Base-by-base conservation (phyloP, 2,888 invertebrate genomes). In the Trissonchulus latispiculum region DNA sequence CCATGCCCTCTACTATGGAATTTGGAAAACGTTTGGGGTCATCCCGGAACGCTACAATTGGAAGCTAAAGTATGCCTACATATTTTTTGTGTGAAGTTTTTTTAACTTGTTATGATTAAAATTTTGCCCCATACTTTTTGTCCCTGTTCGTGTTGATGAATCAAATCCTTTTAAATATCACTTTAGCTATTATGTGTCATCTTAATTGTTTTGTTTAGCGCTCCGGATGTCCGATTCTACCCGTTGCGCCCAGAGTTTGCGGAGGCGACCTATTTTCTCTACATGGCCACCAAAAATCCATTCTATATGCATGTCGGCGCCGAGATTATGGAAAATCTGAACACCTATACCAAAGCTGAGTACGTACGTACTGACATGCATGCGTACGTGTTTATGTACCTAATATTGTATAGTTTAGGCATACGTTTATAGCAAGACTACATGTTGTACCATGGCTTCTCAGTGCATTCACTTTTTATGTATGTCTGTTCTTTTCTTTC, bases 241-340 rank as follows among this genome's bases (percentile, higher is more conserved):
- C 88, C 88, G n/a, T 83, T 89, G 23, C 80, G 88, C 28, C 88
- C 88, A 29, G 89, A 89, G 79, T 85, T 89, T 62, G 85, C 87
- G 1, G 89, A 89, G 82, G 87, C 88, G 1, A 89, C 88, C 0
- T 89, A 89, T 81, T 83, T 88, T 48, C 83, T 89, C 8, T 89
- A 88, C 79, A 85, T 82, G 78, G 88, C 88, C 1, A 89, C 88
- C 0, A 87, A 86, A 80, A 88, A 88, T 81, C 88, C 88, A 33
- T 89, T 88, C 80, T 89, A 89, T 81, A 84, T 88, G 70, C 88
- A 88, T 81, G 88, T 89, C 32, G 89, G 88, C 8, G 80, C 84
- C 72, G 87, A 88, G 74, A 88, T 89, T 67, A 81, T 88, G 68
- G 82, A 86, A 73, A 73, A 61, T 67, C 36, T 72, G 8, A 66